Percentiles rank a stretch among this genome's conserved stretches.
Conservation (phyloP, 2,113 vertebrate species). For the Cynocephalus volans region DNA sequence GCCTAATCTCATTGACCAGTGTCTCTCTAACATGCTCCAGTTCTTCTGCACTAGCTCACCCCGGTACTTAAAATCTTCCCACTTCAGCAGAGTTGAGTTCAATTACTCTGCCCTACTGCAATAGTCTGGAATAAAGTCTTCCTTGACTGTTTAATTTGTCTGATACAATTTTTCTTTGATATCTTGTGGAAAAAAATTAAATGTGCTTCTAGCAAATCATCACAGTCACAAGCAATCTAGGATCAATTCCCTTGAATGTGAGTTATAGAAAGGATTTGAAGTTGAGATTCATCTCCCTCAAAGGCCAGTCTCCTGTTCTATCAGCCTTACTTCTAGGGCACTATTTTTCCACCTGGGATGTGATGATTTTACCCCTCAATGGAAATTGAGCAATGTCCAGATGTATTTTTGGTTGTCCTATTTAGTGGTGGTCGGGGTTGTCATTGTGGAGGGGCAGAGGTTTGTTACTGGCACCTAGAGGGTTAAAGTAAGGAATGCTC, state of each 20-base stretch:
- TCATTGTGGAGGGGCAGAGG: background rate
- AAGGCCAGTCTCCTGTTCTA: background rate
- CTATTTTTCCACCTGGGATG: background rate
- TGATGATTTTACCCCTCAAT: background rate
- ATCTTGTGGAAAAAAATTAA: background rate
- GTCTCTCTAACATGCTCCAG: background rate
- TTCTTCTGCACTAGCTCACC: background rate
- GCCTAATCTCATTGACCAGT: background rate
- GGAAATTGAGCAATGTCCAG: background rate
- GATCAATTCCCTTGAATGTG: background rate
- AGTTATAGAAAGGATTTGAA: background rate
- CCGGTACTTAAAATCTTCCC: background rate
- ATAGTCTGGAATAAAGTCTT: background rate
- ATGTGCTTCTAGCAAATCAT: background rate
- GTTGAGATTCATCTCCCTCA: background rate
- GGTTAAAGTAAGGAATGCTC: background rate
- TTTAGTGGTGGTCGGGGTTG: fast-evolving
- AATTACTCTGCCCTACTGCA: background rate
- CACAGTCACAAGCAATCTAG: background rate
- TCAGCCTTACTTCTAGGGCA: background rate
- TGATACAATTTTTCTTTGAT: background rate
- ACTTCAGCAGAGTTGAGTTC: background rate
- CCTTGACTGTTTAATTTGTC: background rate
- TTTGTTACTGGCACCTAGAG: background rate
- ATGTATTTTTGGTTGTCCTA: background rate